Evolutionary conservation across 1,140 invertebrate species (phyloP), one percentile per base, ranked within the genome.

Genomic region (Drosophila persimilis): DNA sequence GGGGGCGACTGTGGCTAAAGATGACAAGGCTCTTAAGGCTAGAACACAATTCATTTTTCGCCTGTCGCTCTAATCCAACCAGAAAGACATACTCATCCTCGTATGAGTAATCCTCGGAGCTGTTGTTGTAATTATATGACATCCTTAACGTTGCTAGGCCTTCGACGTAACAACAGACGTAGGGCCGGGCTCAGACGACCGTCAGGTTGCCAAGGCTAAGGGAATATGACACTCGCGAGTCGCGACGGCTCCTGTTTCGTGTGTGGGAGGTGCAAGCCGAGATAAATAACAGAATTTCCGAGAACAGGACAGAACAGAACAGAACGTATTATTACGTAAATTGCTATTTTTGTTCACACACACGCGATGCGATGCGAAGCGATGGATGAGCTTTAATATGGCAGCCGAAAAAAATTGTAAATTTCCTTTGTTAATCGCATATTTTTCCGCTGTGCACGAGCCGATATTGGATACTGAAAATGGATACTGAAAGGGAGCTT

Each of bases 81-180:
- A 54, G 45, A 46, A 58, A 50, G 52, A 86, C 83, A 79, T 88
- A 88, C 83, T 88, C 83, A 79, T 88, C 83, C 60, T 85, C 84
- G 41, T 61, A 75, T 70, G 78, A 47, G 67, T 79, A 67, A 64
- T 83, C 83, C 75, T 88, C 84, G 48, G 75, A 47, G 56, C 79
- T 80, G 67, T 75, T 78, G 78, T 63, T 78, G 71, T 63, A 73
- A 53, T 88, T 88, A 59, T 77, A 89, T 43, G 83, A 80, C 83
- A 88, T 86, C 45, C 56, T 78, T 41, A 11, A 60, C 43, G 7
- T 11, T 13, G 35, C 8, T 39, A 13, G 35, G 35, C 35, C 35
- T 39, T 11, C 13, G 35, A 39, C 35, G 26, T 26, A 46, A 44
- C n/a, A 9, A 8, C 3, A 26, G 17, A 43, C 20, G 20, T 20